phyloP scores from a whole-genome alignment of 2,888 invertebrate species.

The Saturnia japonica region DNA sequence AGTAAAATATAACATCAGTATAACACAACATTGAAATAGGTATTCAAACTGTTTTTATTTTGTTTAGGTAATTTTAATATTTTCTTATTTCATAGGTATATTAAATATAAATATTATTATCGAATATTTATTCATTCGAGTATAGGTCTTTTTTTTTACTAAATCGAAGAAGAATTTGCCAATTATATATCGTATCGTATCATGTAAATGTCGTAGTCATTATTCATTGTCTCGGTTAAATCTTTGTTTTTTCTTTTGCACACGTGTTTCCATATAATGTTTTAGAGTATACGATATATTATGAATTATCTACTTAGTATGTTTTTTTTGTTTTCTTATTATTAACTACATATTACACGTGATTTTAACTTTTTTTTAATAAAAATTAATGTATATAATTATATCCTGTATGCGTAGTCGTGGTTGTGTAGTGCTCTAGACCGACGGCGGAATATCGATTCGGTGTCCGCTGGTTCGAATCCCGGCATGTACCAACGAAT shows the following conservation, averaged over 20 bases:
- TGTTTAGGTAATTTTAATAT: neutral
- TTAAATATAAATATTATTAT: no score
- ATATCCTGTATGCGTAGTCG: no score
- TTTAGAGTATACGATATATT: conserved; percentile 33
- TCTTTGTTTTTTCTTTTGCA: conserved; percentile 55
- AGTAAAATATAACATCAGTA: no score
- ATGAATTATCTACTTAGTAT: neutral
- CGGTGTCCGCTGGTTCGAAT: no score
- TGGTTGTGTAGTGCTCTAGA: no score
- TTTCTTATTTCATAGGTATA: neutral
- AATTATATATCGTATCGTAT: conserved; percentile 29
- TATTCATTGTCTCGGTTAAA: conserved; percentile 47
- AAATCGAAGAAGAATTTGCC: neutral
- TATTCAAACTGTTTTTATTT: no score
- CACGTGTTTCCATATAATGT: conserved; percentile 39
- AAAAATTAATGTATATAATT: neutral
- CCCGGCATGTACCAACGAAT: no score
- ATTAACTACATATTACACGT: neutral
- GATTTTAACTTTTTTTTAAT: neutral
- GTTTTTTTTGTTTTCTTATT: neutral
- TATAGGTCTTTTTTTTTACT: neutral
- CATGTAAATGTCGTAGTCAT: conserved; percentile 38
- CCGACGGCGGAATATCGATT: no score
- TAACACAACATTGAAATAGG: no score
- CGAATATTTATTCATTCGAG: no score